Conservation (phyloP, 2,113 vertebrate genomes). For the Prionailurus bengalensis region DNA sequence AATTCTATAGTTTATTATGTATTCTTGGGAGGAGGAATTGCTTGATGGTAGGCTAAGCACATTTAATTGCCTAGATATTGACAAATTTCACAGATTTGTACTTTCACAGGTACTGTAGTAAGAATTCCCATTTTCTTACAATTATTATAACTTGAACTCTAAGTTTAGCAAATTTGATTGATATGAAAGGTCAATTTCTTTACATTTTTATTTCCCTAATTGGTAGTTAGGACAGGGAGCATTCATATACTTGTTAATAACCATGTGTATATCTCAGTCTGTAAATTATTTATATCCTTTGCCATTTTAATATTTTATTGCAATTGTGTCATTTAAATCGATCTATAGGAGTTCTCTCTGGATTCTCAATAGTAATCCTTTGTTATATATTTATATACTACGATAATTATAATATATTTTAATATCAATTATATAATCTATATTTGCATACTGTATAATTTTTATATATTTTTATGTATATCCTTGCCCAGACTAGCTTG, state of each 20-base stretch:
- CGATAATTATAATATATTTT: background rate
- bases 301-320: slow-evolving; percentile 28
- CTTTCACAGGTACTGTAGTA: background rate
- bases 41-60: background rate
- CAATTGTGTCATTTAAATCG: slow-evolving; percentile 22
- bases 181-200: background rate
- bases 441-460: background rate
- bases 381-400: background rate
- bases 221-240: background rate
- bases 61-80: background rate
- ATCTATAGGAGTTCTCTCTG: background rate
- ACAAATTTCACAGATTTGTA: slow-evolving; percentile 35
- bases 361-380: background rate
- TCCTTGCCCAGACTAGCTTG: background rate
- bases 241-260: slow-evolving; percentile 12
- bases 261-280: background rate
- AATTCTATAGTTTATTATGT: background rate
- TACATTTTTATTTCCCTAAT: slow-evolving; percentile 7
- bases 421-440: background rate
- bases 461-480: background rate
- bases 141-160: background rate
- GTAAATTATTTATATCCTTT: background rate
- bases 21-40: background rate
- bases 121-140: background rate
- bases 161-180: slow-evolving; percentile 4